Evolutionary conservation across 1,140 invertebrate species (phyloP), one percentile per base, ranked within the genome.

Genomic region (Rhopalosiphum padi): DNA sequence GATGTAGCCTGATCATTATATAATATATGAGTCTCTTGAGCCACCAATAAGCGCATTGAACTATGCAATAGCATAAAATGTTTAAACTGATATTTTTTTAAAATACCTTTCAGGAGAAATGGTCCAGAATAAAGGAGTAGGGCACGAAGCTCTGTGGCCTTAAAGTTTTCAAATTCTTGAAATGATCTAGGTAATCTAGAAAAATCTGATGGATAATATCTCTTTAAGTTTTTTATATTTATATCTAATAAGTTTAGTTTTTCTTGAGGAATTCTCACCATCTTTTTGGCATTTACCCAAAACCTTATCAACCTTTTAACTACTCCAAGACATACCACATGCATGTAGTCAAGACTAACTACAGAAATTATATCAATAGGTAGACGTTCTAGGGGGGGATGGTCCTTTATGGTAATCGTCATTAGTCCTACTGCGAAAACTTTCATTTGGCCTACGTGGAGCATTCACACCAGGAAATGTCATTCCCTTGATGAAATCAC

Each of bases 401-500:
- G 35, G 6, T 86, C 83, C 83, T 86, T 86, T 86, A 86, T 86
- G 83, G 37, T 86, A 37, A 37, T 86, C 83, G 1, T 90, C 89
- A 90, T 90, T 41, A 15, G 22, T 90, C 23, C 37, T 90, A 35
- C 48, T 11, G 30, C 85, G 85, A 41, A 86, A 86, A 86, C 37
- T 41, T 43, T 86, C 85, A 1, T 86, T 30, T 18, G 89, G 35
- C 23, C 91, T 68, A 21, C 43, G 46, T 92, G 35, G 46, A 91
- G 51, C 88, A 94, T 77, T 41, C 8, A 48, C 55, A 92, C 89
- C 77, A 43, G 37, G 51, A 41, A 68, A 51, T 83, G 53, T 55
- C 53, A 77, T 82, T 82, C n/a, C 30, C 43, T 89, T 48, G 60
- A 60, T 46, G 8, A 46, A 68, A 48, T 48, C n/a, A 22, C 68